phyloP scores from a whole-genome alignment of 2,797 vertebrate genomes.

The Pagetopsis macropterus region DNA sequence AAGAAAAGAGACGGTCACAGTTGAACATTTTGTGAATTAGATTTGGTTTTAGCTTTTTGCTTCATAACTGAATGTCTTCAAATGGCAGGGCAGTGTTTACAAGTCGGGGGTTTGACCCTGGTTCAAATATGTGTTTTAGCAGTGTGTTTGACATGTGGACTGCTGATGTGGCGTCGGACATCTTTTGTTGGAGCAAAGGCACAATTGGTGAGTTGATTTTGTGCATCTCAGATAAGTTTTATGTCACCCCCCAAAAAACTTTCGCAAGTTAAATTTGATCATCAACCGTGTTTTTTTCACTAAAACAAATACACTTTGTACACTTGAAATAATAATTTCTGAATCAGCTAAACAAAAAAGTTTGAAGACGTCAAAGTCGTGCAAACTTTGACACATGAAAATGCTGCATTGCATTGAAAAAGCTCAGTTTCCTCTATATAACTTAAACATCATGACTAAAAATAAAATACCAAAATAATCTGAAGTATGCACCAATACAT shows the following conservation, averaged over 20 bases:
- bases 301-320: not conserved
- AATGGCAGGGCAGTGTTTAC: constrained; percentile 42
- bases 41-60: not conserved
- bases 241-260: not conserved
- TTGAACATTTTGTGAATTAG: constrained; percentile 4
- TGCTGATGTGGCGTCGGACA: constrained; percentile 60
- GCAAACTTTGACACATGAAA: not conserved
- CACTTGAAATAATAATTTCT: not conserved
- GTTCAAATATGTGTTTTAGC: constrained; percentile 47
- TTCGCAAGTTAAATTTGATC: too few species aligned
- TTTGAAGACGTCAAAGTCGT: not conserved
- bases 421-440: too few species aligned
- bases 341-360: not conserved
- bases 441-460: not conserved
- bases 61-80: not conserved
- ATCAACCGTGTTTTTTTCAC: not conserved
- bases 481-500: not conserved
- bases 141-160: constrained; percentile 46
- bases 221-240: not conserved
- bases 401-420: not conserved
- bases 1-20: not conserved
- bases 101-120: constrained; percentile 39
- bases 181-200: constrained; percentile 61
- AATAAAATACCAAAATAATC: not conserved
- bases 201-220: constrained; percentile 44